These are phyloP conservation scores for Achatina immaculata DNA, from an alignment of 1,140 invertebrate genomes.

Conservation along the genomic window DNA sequence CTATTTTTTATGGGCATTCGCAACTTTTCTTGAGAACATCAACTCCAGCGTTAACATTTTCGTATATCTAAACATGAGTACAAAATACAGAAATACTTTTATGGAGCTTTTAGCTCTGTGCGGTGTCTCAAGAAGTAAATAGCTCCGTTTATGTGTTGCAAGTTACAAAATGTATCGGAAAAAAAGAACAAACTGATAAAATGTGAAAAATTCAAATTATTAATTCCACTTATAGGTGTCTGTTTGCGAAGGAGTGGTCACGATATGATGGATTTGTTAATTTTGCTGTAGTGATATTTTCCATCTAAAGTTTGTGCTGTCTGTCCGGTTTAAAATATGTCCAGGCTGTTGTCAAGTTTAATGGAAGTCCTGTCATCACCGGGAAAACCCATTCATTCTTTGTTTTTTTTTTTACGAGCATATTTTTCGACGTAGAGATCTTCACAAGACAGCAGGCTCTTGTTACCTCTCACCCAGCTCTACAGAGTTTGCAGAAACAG, in stretches of 20 bases:
- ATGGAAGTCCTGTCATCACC: neutral
- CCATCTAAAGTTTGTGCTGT: no score
- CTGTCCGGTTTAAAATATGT: neutral
- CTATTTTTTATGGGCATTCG: neutral
- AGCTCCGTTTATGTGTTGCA: neutral
- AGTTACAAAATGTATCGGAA: neutral
- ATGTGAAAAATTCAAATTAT: neutral
- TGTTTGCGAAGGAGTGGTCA: no score
- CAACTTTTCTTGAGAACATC: neutral
- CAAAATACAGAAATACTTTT: conserved; percentile 4
- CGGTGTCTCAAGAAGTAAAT: neutral
- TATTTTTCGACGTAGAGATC: no score
- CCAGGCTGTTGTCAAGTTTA: neutral
- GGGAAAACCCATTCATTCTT: neutral
- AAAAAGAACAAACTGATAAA: neutral
- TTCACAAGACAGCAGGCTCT: neutral
- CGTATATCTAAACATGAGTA: neutral
- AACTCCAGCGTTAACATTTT: conserved; percentile 25
- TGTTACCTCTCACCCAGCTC: neutral
- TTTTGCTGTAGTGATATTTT: no score
- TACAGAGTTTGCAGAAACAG: neutral
- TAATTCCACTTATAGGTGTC: neutral
- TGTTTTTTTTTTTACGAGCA: no score
- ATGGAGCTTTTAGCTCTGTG: neutral
- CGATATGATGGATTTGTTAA: no score